Percentiles rank a stretch among this genome's conserved stretches.
Evolutionary conservation across 2,797 vertebrate genomes (phyloP).

Genomic region (Myotis myotis): DNA sequence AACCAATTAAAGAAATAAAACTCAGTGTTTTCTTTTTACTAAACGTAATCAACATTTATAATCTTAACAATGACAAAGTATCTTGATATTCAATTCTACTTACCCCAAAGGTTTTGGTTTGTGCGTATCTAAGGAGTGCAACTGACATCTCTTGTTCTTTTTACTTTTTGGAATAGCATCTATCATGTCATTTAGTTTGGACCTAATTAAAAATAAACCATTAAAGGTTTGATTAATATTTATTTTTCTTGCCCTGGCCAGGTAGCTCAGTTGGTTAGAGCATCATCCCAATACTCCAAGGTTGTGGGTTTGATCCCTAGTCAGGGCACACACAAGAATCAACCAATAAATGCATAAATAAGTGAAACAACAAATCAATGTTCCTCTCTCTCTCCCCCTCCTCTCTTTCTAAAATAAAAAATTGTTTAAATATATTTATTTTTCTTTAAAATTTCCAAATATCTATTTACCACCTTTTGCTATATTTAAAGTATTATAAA

Average conservation of each 20-base stretch:
- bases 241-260: background rate
- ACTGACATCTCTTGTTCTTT: constrained; percentile 98
- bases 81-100: constrained; percentile 79
- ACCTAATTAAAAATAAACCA: constrained; percentile 83
- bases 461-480: background rate
- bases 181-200: constrained; percentile 96
- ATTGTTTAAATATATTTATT: background rate
- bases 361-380: background rate
- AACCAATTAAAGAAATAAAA: constrained; percentile 51
- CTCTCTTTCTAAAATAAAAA: background rate
- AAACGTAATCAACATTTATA: constrained; percentile 46
- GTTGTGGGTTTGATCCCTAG: background rate
- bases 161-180: constrained; percentile 99
- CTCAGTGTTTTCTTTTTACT: background rate
- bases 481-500: constrained; percentile 23
- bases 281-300: background rate
- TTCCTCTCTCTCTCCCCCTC: background rate
- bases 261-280: background rate
- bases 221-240: constrained; percentile 39
- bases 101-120: constrained; percentile 98
- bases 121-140: constrained; percentile 98
- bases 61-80: constrained; percentile 46
- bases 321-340: background rate
- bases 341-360: background rate
- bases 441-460: constrained; percentile 45